These are phyloP conservation scores for Oryctes rhinoceros DNA, from an alignment of 1,140 invertebrate species.

Conservation along the genomic window DNA sequence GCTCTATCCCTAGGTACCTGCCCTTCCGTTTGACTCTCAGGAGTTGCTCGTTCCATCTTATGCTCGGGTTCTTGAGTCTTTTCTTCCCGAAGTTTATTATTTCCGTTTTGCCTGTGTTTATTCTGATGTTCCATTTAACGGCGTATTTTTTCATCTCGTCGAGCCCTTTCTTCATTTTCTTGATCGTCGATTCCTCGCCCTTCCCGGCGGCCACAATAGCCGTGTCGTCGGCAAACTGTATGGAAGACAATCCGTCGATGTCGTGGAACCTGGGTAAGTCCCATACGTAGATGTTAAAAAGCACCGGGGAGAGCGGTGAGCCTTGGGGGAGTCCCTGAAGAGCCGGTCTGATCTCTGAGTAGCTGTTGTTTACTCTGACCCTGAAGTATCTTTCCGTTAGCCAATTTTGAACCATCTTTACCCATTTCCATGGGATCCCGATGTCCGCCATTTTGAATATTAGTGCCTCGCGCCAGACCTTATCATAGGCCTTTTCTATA, in stretches of 20 bases:
- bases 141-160: neutral
- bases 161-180: neutral
- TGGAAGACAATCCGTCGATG: too few relatives aligned
- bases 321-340: conserved; percentile 21
- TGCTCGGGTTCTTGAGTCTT: neutral
- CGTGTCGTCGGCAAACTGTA: conserved; percentile 23
- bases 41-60: neutral
- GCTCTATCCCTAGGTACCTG: too few relatives aligned
- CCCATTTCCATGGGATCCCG: neutral
- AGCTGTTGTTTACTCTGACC: neutral
- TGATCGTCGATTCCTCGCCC: neutral
- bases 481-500: too few relatives aligned
- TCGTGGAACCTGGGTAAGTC: neutral
- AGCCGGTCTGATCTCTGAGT: neutral
- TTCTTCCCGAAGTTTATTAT: neutral
- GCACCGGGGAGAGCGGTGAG: conserved; percentile 1
- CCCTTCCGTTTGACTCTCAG: too few relatives aligned
- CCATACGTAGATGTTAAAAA: conserved; percentile 5
- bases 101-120: neutral
- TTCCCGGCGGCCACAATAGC: neutral
- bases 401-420: neutral
- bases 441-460: conserved; percentile 23
- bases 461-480: too few relatives aligned
- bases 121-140: neutral
- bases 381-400: neutral